phyloP scores from a whole-genome alignment of 2,888 invertebrate species.

The Eretmocerus hayati region DNA sequence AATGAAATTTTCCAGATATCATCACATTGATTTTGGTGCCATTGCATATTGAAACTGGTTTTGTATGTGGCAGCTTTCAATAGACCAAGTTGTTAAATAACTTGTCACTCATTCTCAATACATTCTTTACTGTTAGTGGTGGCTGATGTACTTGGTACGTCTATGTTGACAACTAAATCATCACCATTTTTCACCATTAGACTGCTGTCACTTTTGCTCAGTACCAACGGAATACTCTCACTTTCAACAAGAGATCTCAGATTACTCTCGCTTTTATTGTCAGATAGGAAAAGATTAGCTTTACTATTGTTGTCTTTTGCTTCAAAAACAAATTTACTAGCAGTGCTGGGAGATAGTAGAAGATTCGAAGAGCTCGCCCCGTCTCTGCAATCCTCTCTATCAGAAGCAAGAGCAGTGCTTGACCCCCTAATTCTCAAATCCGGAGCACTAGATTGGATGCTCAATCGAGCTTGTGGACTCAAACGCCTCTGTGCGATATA shows the following conservation, averaged over 20 bases:
- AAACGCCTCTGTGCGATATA: conserved; percentile 2
- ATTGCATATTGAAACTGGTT: too few relatives aligned
- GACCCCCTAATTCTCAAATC: conserved; percentile 27
- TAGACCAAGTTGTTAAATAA: too few relatives aligned
- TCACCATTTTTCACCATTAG: conserved; percentile 17
- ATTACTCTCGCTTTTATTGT: neutral
- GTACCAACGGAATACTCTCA: neutral
- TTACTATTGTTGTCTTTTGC: conserved; percentile 32
- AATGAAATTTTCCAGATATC: too few relatives aligned
- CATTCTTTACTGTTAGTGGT: too few relatives aligned
- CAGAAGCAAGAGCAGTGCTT: neutral
- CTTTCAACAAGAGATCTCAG: neutral
- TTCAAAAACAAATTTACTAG: conserved; percentile 37
- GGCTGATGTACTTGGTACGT: conserved; percentile 1
- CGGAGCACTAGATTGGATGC: conserved; percentile 32
- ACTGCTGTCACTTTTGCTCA: conserved; percentile 23
- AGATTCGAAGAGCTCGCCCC: conserved; percentile 5
- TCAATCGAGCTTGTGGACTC: conserved; percentile 25
- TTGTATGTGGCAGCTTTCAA: too few relatives aligned
- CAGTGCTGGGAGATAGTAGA: conserved; percentile 30
- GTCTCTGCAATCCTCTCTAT: neutral
- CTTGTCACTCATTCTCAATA: too few relatives aligned
- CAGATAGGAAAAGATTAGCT: conserved; percentile 26
- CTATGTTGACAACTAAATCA: neutral
- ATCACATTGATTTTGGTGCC: too few relatives aligned